Evolutionary conservation across 2,888 invertebrate species (phyloP).

Genomic region (Gibbula magus): DNA sequence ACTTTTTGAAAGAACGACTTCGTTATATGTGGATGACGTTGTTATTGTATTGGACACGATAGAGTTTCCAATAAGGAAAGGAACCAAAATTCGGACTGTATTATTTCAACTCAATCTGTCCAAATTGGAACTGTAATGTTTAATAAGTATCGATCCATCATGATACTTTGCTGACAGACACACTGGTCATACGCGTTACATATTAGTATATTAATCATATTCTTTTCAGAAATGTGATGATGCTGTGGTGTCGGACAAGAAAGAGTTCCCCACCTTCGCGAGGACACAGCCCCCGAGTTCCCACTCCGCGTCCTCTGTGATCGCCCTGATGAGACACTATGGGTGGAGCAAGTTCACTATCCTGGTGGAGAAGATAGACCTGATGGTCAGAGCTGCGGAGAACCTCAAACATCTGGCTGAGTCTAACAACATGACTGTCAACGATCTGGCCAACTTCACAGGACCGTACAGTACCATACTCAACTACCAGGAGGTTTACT

Average conservation of each 20-base stretch:
- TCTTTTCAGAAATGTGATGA: conserved; percentile 93
- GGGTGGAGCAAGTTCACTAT: conserved; percentile 88
- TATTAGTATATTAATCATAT: too few species aligned
- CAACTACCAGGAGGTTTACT: conserved; percentile 52
- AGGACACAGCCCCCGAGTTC: conserved; percentile 93
- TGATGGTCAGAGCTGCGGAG: conserved; percentile 80
- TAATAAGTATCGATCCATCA: too few species aligned
- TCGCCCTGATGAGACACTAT: conserved; percentile 91
- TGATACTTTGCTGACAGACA: too few species aligned
- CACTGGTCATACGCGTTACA: too few species aligned
- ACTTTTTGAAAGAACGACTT: too few species aligned
- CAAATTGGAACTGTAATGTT: too few species aligned
- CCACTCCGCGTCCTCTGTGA: conserved; percentile 92
- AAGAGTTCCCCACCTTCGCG: conserved; percentile 90
- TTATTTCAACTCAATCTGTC: too few species aligned
- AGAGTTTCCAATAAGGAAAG: too few species aligned
- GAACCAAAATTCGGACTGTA: too few species aligned
- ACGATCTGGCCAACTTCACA: conserved; percentile 79
- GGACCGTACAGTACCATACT: conserved; percentile 56
- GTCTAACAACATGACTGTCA: conserved; percentile 84
- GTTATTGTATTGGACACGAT: too few species aligned
- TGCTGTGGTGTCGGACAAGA: conserved; percentile 90
- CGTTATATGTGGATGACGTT: too few species aligned
- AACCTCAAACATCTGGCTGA: conserved; percentile 86
- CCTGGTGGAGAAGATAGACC: conserved; percentile 74